Evolutionary conservation across 2,797 vertebrate genomes (phyloP).

Genomic region (Sebastes variabilis): DNA sequence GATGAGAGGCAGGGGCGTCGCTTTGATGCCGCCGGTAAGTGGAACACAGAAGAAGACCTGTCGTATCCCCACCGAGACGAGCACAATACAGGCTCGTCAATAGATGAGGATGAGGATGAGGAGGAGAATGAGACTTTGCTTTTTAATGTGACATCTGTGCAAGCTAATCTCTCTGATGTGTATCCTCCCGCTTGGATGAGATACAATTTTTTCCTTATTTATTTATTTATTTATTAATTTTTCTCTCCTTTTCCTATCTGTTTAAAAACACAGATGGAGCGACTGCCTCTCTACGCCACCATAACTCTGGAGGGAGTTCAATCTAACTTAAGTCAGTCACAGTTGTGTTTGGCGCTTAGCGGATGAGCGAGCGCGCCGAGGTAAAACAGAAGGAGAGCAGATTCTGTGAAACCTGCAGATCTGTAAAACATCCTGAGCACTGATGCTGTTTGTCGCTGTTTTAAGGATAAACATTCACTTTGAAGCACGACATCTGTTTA

Average conservation of each 20-base stretch:
- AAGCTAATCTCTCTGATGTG: slow-evolving; percentile 47
- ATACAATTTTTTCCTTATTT: slow-evolving; percentile 39
- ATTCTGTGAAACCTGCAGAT: not conserved
- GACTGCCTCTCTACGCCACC: slow-evolving; percentile 11
- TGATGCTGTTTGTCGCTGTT: not conserved
- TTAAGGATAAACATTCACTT: not conserved
- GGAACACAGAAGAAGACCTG: slow-evolving; percentile 31
- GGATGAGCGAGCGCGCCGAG: not conserved
- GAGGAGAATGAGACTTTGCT: slow-evolving; percentile 61
- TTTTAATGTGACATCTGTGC: slow-evolving; percentile 66
- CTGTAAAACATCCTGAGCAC: not conserved
- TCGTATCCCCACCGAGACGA: slow-evolving; percentile 16
- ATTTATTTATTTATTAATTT: not conserved
- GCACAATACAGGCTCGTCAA: slow-evolving; percentile 29
- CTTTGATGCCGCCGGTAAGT: slow-evolving; percentile 55
- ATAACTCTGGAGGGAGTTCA: slow-evolving; percentile 67
- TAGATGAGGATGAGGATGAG: slow-evolving; percentile 24
- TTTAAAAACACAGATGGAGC: slow-evolving; percentile 54
- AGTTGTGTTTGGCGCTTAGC: not conserved
- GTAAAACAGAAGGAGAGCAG: slow-evolving; percentile 10
- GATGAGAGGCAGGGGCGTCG: slow-evolving; percentile 46
- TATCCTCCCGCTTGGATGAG: slow-evolving; percentile 53
- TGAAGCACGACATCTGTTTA: not conserved
- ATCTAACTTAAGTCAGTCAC: slow-evolving; percentile 7
- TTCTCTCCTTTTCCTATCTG: not conserved